Conservation (phyloP, 2,113 vertebrate genomes). For the Notarius quadriscutis region DNA sequence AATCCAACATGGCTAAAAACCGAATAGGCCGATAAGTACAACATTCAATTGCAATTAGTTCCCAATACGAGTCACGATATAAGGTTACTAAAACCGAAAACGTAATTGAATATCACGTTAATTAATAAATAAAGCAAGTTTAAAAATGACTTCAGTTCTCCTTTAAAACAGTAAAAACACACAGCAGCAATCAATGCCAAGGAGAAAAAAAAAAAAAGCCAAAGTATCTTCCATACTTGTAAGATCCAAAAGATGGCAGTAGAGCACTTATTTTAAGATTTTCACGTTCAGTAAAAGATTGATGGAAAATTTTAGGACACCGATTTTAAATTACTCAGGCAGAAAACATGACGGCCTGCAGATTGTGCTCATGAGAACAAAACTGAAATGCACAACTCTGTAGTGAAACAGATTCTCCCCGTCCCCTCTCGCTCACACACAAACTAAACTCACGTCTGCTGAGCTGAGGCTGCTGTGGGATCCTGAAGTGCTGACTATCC, state of each 20-base stretch:
- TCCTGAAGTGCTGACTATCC: slow-evolving; percentile 97
- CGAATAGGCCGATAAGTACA: too few relatives aligned
- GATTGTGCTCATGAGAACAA: not conserved
- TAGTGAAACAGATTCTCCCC: not conserved
- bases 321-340: not conserved
- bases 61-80: too few relatives aligned
- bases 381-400: not conserved
- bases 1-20: too few relatives aligned
- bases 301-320: not conserved
- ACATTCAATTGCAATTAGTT: too few relatives aligned
- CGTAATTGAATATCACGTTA: too few relatives aligned
- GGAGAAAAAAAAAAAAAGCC: not conserved
- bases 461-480: slow-evolving; percentile 87
- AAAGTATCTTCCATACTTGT: not conserved
- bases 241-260: slow-evolving; percentile 31
- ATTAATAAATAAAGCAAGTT: too few relatives aligned
- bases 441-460: slow-evolving; percentile 80
- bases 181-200: not conserved
- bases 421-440: not conserved
- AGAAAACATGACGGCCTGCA: not conserved
- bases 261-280: not conserved
- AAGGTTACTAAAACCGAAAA: too few relatives aligned
- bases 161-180: not conserved
- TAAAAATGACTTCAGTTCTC: not conserved
- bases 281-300: not conserved